These are phyloP conservation scores for Scaptodrosophila latifasciaeformis DNA, from an alignment of 2,888 invertebrate genomes.

Conservation along the genomic window DNA sequence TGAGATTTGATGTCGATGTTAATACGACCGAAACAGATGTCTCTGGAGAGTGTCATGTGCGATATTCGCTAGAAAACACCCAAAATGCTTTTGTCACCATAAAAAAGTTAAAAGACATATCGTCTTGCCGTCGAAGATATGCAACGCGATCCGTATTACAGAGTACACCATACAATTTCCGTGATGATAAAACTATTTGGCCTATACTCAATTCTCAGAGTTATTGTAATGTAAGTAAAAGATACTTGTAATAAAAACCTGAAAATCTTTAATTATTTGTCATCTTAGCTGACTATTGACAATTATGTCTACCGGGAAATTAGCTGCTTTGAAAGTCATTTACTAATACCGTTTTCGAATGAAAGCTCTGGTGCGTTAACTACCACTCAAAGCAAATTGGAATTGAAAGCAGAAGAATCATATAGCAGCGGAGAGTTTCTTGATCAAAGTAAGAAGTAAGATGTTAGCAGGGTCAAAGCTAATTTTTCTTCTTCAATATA, in stretches of 20 bases:
- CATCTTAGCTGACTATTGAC: slow-evolving; percentile 82
- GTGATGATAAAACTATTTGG: slow-evolving; percentile 83
- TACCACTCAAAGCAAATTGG: slow-evolving; percentile 78
- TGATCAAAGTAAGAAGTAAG: slow-evolving; percentile 59
- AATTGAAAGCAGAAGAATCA: slow-evolving; percentile 77
- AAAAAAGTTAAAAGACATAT: slow-evolving; percentile 83
- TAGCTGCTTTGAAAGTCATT: slow-evolving; percentile 83
- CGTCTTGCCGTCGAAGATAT: slow-evolving; percentile 82
- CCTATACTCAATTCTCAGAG: slow-evolving; percentile 84
- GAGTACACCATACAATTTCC: slow-evolving; percentile 84
- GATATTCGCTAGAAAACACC: slow-evolving; percentile 83
- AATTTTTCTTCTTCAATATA: too few relatives aligned
- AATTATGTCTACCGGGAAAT: slow-evolving; percentile 84
- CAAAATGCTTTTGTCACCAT: slow-evolving; percentile 84
- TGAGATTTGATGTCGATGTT: slow-evolving; percentile 87
- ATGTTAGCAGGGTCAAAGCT: too few relatives aligned
- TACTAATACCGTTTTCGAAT: slow-evolving; percentile 86
- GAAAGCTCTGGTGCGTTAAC: slow-evolving; percentile 84
- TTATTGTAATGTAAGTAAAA: slow-evolving; percentile 77
- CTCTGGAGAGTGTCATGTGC: slow-evolving; percentile 87
- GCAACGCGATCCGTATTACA: slow-evolving; percentile 88
- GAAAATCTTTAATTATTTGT: too few relatives aligned
- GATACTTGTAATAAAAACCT: background rate
- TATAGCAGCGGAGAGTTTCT: slow-evolving; percentile 61
- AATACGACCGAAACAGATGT: slow-evolving; percentile 85